These are phyloP conservation scores for Caenorhabditis zanzibari DNA, from an alignment of 2,888 invertebrate genomes.

Conservation along the genomic window DNA sequence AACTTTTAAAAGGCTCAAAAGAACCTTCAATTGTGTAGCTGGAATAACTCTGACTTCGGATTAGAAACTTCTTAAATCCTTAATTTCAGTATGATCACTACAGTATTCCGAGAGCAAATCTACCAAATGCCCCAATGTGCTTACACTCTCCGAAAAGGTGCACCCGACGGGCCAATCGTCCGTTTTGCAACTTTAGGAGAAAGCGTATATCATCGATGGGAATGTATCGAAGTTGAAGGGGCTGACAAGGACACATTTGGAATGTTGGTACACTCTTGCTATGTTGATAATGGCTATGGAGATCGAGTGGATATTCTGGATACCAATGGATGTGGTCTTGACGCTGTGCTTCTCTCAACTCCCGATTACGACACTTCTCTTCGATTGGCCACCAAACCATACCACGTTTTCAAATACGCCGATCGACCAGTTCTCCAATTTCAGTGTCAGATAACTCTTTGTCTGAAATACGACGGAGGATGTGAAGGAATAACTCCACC, in stretches of 20 bases:
- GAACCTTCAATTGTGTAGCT: too few relatives aligned
- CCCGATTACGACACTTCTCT: slow-evolving; percentile 81
- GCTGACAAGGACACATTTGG: slow-evolving; percentile 82
- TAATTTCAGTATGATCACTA: slow-evolving; percentile 82
- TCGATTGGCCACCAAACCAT: slow-evolving; percentile 81
- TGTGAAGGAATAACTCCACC: slow-evolving; percentile 82
- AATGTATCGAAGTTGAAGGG: slow-evolving; percentile 80
- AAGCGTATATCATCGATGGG: slow-evolving; percentile 80
- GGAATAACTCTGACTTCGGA: too few relatives aligned
- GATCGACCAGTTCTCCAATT: slow-evolving; percentile 83
- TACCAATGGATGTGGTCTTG: slow-evolving; percentile 80
- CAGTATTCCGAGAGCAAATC: slow-evolving; percentile 81
- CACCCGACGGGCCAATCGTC: slow-evolving; percentile 81
- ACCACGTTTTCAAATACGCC: slow-evolving; percentile 83
- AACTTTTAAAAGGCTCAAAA: not conserved
- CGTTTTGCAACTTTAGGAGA: slow-evolving; percentile 81
- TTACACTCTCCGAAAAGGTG: slow-evolving; percentile 81
- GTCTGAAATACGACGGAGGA: slow-evolving; percentile 82
- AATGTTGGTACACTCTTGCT: slow-evolving; percentile 83
- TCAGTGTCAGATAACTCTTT: slow-evolving; percentile 83
- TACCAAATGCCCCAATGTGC: slow-evolving; percentile 83
- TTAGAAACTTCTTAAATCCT: too few relatives aligned
- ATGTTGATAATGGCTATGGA: slow-evolving; percentile 82
- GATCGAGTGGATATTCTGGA: slow-evolving; percentile 82
- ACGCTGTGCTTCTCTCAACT: slow-evolving; percentile 81